Evolutionary conservation across 53 echinoderm and acorn worm genomes (phyloP), one percentile per base, ranked within the genome.

Genomic region (Paracentrotus lividus): DNA sequence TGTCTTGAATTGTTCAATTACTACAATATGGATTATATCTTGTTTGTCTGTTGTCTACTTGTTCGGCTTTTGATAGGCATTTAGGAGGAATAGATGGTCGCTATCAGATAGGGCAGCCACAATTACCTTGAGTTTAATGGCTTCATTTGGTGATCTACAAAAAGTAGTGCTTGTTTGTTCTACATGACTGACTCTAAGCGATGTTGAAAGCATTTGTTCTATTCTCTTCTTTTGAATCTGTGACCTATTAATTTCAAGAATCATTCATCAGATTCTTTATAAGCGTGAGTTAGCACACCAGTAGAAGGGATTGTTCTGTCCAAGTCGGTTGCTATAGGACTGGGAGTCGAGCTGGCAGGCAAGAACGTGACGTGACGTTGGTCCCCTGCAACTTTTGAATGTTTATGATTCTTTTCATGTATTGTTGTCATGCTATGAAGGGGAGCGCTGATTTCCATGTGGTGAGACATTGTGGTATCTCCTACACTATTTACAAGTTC

Each of bases 391-490:
- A 72, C 72, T 38, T 38, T 72, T 40, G 40, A 72, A 72, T 36
- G 72, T 72, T 72, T 38, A 72, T 36, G 72, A 16, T 72, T 72
- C 72, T 72, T 36, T 72, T 40, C 40, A 40, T 72, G 72, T 40
- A 72, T 34, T 72, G 69, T 72, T 40, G 72, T 36, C 36, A 72
- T 72, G 72, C 72, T 38, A 72, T 72, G 72, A 72, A 72, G 72
- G 72, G 36, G 20, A 72, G 40, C 21, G 21, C 32, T 38, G 72
- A 72, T 72, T 72, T 72, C 40, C 40, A 15, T 36, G 15, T 72
- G 72, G 72, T 72, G 72, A 72, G 72, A 72, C 40, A 38, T 36
- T 21, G 21, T 72, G 40, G 38, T 12, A 72, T 72, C 40, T n/a
- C n/a, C n/a, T 40, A 38, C 38, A 40, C 21, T 72, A 72, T 72